A percentile compares a stretch with the other conserved stretches of the same genome.
phyloP scores from a whole-genome alignment of 2,113 vertebrate species.

The Columbina picui region DNA sequence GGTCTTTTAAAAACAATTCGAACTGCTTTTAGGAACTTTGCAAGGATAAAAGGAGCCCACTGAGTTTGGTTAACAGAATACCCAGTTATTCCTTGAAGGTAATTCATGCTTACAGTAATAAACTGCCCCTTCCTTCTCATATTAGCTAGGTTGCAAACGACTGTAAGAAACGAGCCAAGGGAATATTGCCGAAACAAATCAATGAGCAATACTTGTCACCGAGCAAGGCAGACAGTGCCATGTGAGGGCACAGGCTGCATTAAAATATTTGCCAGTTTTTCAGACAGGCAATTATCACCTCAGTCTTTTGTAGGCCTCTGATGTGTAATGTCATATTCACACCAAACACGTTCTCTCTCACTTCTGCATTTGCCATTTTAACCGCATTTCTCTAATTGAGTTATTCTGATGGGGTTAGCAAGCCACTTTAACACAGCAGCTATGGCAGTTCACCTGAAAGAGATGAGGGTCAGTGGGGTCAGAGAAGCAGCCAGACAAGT shows the following conservation, averaged over 20 bases:
- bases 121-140: not conserved
- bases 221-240: not conserved
- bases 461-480: not conserved
- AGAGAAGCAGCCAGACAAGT: not conserved
- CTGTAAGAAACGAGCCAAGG: not conserved
- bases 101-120: not conserved
- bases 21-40: not conserved
- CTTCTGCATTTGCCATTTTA: conserved; percentile 35
- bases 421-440: not conserved
- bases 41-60: not conserved
- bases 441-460: conserved; percentile 4
- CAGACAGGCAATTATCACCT: conserved; percentile 37
- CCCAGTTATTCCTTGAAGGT: not conserved
- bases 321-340: not conserved
- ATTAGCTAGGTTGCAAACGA: not conserved
- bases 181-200: not conserved
- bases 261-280: conserved; percentile 8
- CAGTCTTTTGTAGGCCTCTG: conserved; percentile 1
- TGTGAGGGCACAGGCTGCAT: not conserved
- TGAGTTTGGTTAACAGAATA: not conserved
- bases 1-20: not conserved
- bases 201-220: not conserved
- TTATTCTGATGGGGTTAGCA: not conserved
- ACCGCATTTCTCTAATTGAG: not conserved
- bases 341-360: not conserved